phyloP scores from a whole-genome alignment of 2,113 vertebrate species.

The Chamaea fasciata region DNA sequence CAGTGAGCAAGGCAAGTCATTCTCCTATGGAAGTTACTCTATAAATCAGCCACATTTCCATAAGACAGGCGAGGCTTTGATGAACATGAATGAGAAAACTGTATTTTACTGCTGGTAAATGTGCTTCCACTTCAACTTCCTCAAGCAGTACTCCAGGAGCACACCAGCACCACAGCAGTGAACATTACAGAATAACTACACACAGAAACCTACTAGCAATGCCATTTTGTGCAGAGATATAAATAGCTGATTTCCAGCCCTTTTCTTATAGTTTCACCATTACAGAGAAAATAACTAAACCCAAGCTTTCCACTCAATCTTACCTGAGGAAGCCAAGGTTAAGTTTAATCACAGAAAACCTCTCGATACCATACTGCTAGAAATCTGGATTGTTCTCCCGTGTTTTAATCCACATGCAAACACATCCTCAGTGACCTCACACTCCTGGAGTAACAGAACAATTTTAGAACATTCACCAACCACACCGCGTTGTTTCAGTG shows the following conservation, averaged over 20 bases:
- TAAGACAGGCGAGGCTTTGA: neutral
- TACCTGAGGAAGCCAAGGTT: neutral
- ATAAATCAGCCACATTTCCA: neutral
- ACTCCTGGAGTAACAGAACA: neutral
- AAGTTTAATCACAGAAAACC: neutral
- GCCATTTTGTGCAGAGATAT: constrained; percentile 37
- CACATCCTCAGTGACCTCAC: neutral
- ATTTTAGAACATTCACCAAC: neutral
- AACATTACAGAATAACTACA: constrained; percentile 35
- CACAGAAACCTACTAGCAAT: constrained; percentile 12
- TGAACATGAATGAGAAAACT: neutral
- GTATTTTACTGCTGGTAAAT: constrained; percentile 17
- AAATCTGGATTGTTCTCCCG: neutral
- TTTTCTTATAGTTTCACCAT: neutral
- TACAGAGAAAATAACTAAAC: constrained; percentile 32
- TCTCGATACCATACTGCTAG: neutral
- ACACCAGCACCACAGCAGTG: neutral
- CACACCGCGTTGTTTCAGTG: accelerated
- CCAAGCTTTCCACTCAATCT: constrained; percentile 5
- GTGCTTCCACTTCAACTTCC: constrained; percentile 22
- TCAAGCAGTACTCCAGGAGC: constrained; percentile 15
- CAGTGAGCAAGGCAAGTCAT: neutral
- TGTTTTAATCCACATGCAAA: neutral
- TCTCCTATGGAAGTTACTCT: neutral
- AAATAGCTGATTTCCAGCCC: constrained; percentile 54